Conservation (phyloP, 2,797 vertebrate species). For the Phrynocephalus guinanensis region DNA sequence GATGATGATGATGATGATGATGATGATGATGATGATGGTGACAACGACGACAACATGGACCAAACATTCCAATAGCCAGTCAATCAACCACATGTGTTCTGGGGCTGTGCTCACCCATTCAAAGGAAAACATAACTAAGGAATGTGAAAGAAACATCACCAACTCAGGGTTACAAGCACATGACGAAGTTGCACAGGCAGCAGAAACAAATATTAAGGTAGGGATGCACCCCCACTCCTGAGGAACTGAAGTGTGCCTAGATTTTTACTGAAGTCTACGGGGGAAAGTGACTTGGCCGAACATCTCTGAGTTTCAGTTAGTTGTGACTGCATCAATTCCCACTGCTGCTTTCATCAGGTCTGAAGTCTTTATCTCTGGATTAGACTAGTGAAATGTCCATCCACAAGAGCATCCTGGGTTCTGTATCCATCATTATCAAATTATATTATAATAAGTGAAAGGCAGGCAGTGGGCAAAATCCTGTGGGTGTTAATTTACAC, state of each 20-base stretch:
- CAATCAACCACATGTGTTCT: neutral
- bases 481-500: too few relatives aligned
- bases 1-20: too few relatives aligned
- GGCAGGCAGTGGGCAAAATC: neutral
- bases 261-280: neutral
- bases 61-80: neutral
- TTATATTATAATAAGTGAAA: neutral
- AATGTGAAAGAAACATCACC: neutral
- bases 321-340: too few relatives aligned
- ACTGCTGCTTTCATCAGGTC: neutral
- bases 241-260: neutral
- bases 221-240: neutral
- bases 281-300: neutral
- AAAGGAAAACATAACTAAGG: neutral
- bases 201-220: neutral
- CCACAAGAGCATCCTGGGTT: neutral
- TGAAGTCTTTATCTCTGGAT: neutral
- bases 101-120: neutral
- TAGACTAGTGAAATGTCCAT: neutral
- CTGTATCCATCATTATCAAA: neutral
- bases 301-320: neutral
- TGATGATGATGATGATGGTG: too few relatives aligned
- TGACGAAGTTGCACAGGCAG: neutral
- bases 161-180: conserved; percentile 4
- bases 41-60: neutral